phyloP scores from a whole-genome alignment of 2,113 vertebrate species.

The Merops nubicus region DNA sequence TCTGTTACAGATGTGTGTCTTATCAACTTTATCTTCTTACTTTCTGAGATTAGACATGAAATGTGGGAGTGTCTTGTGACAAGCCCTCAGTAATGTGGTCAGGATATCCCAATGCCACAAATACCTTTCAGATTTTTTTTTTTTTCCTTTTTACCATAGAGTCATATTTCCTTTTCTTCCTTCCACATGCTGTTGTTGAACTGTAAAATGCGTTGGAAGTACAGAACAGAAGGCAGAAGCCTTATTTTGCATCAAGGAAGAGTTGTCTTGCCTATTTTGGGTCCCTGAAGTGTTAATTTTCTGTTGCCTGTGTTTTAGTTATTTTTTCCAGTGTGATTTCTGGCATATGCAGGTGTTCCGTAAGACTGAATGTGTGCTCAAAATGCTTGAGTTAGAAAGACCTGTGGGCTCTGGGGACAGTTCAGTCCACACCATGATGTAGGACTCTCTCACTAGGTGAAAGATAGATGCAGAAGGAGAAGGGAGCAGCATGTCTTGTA shows the following conservation, averaged over 20 bases:
- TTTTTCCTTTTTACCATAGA: rapidly evolving
- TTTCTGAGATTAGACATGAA: neutral
- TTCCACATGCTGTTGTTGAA: neutral
- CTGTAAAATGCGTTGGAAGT: neutral
- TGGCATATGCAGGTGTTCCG: neutral
- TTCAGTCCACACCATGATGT: neutral
- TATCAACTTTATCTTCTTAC: neutral
- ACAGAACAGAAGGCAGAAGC: neutral
- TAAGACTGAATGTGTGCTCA: neutral
- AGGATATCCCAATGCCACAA: neutral
- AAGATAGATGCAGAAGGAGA: neutral
- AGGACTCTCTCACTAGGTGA: neutral
- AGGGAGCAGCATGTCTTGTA: neutral
- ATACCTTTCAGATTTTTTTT: neutral
- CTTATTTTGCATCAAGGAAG: neutral
- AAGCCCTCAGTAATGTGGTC: neutral
- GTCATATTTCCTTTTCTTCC: neutral
- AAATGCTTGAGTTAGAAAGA: neutral
- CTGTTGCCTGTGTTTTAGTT: neutral
- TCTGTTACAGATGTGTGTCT: neutral
- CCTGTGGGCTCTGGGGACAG: neutral
- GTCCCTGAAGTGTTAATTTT: neutral
- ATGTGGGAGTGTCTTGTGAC: neutral
- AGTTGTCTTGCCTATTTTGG: rapidly evolving
- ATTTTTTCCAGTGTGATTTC: neutral